Evolutionary conservation across 1,140 invertebrate species (phyloP).

Genomic region (Drosophila parabipectinata): DNA sequence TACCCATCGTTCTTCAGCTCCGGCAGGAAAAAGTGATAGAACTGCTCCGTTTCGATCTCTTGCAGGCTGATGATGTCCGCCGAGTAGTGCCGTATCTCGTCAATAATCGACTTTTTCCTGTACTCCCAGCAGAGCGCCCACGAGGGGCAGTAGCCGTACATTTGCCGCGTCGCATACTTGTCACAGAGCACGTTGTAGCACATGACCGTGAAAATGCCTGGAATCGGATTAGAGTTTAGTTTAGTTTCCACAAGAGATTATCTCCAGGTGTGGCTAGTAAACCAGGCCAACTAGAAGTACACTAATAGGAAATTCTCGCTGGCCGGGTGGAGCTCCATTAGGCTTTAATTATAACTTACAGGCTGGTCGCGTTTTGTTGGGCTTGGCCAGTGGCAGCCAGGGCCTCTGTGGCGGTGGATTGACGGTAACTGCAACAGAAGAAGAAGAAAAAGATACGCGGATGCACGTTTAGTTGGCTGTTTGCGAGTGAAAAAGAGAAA

Average conservation of each 20-base stretch:
- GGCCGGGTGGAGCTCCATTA: conserved; percentile 12
- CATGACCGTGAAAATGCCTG: conserved; percentile 99
- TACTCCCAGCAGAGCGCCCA: conserved; percentile 99
- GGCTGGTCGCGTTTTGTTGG: conserved; percentile 92
- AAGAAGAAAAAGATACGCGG: conserved; percentile 72
- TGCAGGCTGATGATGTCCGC: conserved; percentile 99
- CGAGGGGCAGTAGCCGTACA: conserved; percentile 98
- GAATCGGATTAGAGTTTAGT: conserved; percentile 47
- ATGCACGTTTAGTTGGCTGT: conserved; percentile 39
- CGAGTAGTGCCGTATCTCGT: conserved; percentile 97
- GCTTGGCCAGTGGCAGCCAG: conserved; percentile 95
- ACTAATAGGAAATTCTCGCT: conserved; percentile 42
- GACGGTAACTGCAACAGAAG: conserved; percentile 92
- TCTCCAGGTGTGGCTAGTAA: not conserved
- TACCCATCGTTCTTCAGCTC: conserved; percentile 97
- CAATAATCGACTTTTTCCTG: conserved; percentile 97
- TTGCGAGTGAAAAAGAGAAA: conserved; percentile 19
- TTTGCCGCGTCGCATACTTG: conserved; percentile 98
- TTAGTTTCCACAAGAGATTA: too few relatives aligned
- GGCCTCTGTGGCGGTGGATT: conserved; percentile 95
- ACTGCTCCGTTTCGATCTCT: conserved; percentile 99
- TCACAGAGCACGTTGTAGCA: conserved; percentile 99
- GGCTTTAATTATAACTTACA: conserved; percentile 87
- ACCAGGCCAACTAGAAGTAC: conserved; percentile 22
- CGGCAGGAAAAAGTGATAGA: conserved; percentile 98